Conservation (phyloP, 64 coral and sea anemone species). For the Montipora capricornis region DNA sequence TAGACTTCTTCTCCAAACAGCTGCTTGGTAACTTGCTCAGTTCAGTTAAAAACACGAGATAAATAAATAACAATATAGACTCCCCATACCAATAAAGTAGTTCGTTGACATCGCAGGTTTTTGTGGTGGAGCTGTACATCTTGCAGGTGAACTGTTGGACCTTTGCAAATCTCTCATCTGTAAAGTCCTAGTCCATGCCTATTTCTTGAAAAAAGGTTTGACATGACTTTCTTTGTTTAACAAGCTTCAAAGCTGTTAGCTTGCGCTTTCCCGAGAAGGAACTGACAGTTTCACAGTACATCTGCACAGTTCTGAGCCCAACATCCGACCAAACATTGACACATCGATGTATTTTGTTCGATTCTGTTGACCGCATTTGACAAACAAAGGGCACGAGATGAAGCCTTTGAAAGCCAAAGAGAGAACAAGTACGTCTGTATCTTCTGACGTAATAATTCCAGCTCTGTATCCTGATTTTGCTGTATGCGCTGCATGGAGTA, state of each 20-base stretch:
- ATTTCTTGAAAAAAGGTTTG: constrained; percentile 19
- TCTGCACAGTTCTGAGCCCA: constrained; percentile 22
- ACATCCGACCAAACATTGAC: background rate
- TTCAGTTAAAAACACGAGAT: no score
- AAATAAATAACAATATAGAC: background rate
- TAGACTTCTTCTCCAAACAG: no score
- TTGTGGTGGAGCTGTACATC: no score
- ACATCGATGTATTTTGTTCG: constrained; percentile 43
- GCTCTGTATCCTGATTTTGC: no score
- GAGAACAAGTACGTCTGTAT: constrained; percentile 2
- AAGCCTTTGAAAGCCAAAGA: background rate
- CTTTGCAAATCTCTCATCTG: background rate
- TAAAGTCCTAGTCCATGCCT: constrained; percentile 13
- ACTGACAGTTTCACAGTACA: constrained; percentile 30
- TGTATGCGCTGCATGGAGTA: no score
- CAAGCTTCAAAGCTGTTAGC: constrained; percentile 2
- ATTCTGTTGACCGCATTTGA: background rate
- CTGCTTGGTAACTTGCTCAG: no score
- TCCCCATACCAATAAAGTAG: constrained; percentile 41
- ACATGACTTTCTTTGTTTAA: background rate
- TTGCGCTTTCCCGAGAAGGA: constrained; percentile 47
- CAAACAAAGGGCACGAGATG: constrained; percentile 1
- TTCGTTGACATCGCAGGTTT: no score
- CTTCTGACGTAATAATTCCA: no score
- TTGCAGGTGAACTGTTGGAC: constrained; percentile 21